phyloP scores from a whole-genome alignment of 2,888 invertebrate genomes.

The Cataglyphis albicans region DNA sequence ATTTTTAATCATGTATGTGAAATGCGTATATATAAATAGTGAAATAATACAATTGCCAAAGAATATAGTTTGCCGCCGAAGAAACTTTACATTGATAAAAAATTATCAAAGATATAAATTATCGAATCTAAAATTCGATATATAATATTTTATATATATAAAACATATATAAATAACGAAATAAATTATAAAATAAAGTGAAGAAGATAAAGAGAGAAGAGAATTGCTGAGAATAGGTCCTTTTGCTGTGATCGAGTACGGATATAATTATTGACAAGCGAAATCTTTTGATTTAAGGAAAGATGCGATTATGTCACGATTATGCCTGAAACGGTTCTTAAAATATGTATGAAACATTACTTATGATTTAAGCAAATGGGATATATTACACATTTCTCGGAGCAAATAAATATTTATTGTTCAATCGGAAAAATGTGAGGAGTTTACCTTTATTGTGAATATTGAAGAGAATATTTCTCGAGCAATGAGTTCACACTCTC shows the following conservation, averaged over 20 bases:
- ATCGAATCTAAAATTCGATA: background rate
- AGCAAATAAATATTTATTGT: background rate
- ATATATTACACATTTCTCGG: background rate
- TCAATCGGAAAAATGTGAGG: conserved; percentile 4
- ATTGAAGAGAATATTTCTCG: conserved; percentile 20
- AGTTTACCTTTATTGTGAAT: background rate
- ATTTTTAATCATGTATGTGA: background rate
- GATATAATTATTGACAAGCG: background rate
- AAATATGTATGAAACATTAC: background rate
- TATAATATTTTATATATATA: background rate
- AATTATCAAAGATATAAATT: background rate
- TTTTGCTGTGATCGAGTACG: background rate
- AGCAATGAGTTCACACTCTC: conserved; percentile 74
- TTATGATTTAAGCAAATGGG: background rate
- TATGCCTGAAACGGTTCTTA: background rate
- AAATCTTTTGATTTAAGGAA: background rate
- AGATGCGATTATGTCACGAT: background rate
- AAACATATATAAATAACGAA: background rate
- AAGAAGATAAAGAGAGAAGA: background rate
- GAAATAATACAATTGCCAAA: background rate
- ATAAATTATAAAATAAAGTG: background rate
- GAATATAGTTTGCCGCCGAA: background rate
- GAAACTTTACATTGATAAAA: background rate
- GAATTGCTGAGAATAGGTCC: background rate
- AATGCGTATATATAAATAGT: background rate